Evolutionary conservation across 1,140 invertebrate genomes (phyloP), one percentile per base, ranked within the genome.

Genomic region (Drosophila setifemur): DNA sequence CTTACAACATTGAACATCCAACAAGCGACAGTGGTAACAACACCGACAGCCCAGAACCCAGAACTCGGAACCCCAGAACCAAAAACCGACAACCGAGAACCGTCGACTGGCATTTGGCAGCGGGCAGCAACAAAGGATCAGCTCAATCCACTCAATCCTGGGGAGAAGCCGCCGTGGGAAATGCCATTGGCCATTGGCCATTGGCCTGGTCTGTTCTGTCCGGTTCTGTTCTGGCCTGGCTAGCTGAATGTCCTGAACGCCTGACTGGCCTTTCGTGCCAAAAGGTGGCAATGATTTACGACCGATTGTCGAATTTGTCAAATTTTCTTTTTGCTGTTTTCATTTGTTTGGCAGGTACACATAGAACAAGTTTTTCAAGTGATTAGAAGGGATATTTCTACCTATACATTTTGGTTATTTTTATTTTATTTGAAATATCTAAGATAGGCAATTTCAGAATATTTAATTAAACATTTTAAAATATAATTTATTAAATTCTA

Each of bases 301-400:
- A 81, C 19, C 57, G 63, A 66, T 81, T 85, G 81, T 81, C 75
- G 81, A 74, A 86, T 72, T 85, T 85, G 79, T 86, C 66, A 85
- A 79, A 81, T 81, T 60, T 74, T 40, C 79, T 57, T 55, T 26
- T 25, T 63, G 31, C 43, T 44, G 43, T 68, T 47, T 60, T 49
- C 52, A 49, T 31, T 67, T 26, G 39, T 60, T 68, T 42, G 25
- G 14, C 3, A 6, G 26, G 1, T 35, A 21, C 5, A 35, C 2
- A 2, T 18, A 0, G 2, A 6, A n/a, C 28, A 60, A 26, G 21
- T n/a, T n/a, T n/a, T n/a, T n/a, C n/a, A n/a, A n/a, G n/a, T n/a
- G n/a, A n/a, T n/a, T n/a, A n/a, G n/a, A n/a, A n/a, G n/a, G n/a
- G n/a, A n/a, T n/a, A n/a, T n/a, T n/a, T n/a, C n/a, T n/a, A n/a